Base-by-base conservation (phyloP, 2,113 vertebrate genomes). In the Rhagologus leucostigma region DNA sequence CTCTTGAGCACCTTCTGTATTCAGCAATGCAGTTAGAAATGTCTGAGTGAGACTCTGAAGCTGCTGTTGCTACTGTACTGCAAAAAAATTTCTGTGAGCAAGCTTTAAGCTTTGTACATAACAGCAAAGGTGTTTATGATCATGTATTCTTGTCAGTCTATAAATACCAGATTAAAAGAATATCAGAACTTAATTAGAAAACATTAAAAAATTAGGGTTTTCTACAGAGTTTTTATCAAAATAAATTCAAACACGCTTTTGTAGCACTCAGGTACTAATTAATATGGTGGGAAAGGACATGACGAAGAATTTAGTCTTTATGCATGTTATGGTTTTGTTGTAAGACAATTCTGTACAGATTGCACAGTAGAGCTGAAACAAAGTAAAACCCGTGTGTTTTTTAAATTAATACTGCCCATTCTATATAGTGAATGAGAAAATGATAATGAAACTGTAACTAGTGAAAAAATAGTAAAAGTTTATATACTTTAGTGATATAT, bases 31-130 rank as follows among this genome's bases (percentile, higher is more conserved):
- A 50, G 16, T 30, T 56, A 60, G 39, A 86, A 78, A 50, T 60
- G 16, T 33, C 19, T 55, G 27, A 49, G 11, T 78, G 33, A 37
- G 59, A 56, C 39, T 73, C 32, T 60, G 76, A 60, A 69, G 35
- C 8, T 3, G 4, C 3, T 44, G 9, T 65, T 2, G 1, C 14
- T 41, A 39, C 3, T 60, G 6, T 35, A 59, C 24, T 32, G 6
- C 16, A 62, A n/a, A 49, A 13, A 30, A 29, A 9, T 3, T 23
- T 47, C 15, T 67, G 24, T 60, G 57, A 42, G 17, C 15, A 42
- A 46, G 2, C 5, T 9, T 65, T 74, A 75, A 86, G 35, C 30
- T 50, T 79, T 79, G 26, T 56, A 6, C 7, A 4, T 71, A 81
- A n/a, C 7, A 24, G 11, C 18, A 39, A 2, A 59, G 7, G 16